Percentiles rank a stretch among this genome's conserved stretches.
Evolutionary conservation across 1,140 invertebrate species (phyloP).

Genomic region (Drosophila dunni): DNA sequence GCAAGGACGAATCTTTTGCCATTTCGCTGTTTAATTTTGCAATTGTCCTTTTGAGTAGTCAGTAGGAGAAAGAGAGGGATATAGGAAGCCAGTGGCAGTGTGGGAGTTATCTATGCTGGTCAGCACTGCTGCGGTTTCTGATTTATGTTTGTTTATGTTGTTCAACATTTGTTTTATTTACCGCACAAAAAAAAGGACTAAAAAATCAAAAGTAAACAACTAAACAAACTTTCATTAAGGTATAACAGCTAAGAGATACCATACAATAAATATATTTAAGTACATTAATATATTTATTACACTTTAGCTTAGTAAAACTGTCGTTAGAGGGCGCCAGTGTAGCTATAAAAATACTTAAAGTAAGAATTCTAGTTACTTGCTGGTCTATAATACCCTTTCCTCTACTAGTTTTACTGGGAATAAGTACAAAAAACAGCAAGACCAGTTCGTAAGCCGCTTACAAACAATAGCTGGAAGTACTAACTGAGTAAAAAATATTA

Average conservation of each 20-base stretch:
- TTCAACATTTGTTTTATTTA: slow-evolving; percentile 73
- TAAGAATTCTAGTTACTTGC: too few species aligned
- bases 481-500: slow-evolving; percentile 13
- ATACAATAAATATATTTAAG: not conserved
- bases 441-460: slow-evolving; percentile 14
- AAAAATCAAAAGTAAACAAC: slow-evolving; percentile 21
- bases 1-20: slow-evolving; percentile 61
- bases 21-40: slow-evolving; percentile 80
- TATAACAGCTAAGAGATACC: not conserved
- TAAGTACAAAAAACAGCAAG: not conserved
- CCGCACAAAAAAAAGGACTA: slow-evolving; percentile 29
- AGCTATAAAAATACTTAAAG: too few species aligned
- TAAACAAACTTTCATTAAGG: not conserved
- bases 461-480: slow-evolving; percentile 5
- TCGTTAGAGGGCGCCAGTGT: too few species aligned
- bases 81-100: not conserved
- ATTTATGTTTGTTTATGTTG: slow-evolving; percentile 73
- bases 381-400: not conserved
- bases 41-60: slow-evolving; percentile 70
- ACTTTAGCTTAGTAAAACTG: too few species aligned
- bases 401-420: not conserved
- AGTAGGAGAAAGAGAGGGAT: not conserved
- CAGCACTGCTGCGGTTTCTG: slow-evolving; percentile 67
- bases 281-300: too few species aligned
- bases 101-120: slow-evolving; percentile 70